Base-by-base conservation (phyloP, 2,797 vertebrate genomes). In the Coranthus polyacanthus region DNA sequence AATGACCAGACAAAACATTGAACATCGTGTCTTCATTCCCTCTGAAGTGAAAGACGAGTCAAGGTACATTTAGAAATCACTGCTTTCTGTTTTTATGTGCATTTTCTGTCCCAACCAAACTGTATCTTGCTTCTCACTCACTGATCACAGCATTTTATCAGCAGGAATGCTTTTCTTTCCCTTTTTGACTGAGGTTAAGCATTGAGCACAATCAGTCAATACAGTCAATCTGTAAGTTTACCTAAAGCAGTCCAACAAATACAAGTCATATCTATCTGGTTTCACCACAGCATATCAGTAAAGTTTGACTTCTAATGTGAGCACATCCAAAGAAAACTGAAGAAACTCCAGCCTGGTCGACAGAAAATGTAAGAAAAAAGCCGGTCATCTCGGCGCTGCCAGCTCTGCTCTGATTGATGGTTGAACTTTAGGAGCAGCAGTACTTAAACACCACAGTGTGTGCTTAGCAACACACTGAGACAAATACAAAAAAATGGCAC, bases 381-480 rank as follows among this genome's bases (percentile, higher is more conserved):
- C n/a, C 16, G 10, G 4, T 18, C 1, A 18, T 21, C 20, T 44
- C 15, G 5, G n/a, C 11, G 1, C 21, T 62, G 52, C 50, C 32
- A 45, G 12, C 13, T 2, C 8, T 1, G 18, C 2, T 24, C 13
- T 43, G 37, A 43, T 1, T 45, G 38, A 49, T 29, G 20, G 16
- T 34, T 44, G 58, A 59, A 38, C 9, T 56, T 20, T 9, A n/a
- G 7, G 32, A 47, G n/a, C 34, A 46, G 32, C 18, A n/a, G 11
- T 18, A 17, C 69, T 58, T 58, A 26, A 49, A 20, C 38, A 12
- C 61, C 42, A 13, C 4, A 29, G 51, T 29, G 53, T 41, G 39
- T 36, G 24, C 59, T 34, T 53, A 76, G 59, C 72, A 63, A 69
- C 69, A 13, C 45, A 57, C 39, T 18, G 39, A 68, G 17, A 34